Conservation (phyloP, 2,113 vertebrate genomes). For the cat (Felis catus) region DNA sequence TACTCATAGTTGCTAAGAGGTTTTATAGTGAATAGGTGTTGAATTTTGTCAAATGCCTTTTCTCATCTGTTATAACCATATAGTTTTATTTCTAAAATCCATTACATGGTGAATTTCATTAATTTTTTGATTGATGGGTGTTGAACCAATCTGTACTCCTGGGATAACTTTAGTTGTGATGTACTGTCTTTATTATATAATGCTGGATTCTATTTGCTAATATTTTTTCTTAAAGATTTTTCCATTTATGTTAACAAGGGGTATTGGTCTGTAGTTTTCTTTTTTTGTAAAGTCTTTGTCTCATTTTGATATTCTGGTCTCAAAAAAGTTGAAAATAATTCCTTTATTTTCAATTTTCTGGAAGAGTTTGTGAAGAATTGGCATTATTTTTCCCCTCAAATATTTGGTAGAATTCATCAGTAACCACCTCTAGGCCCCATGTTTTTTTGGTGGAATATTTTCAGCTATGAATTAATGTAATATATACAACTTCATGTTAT, state of each 20-base stretch:
- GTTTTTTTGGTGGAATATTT: no score
- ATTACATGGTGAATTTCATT: not conserved
- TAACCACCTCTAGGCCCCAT: no score
- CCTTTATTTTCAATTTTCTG: no score
- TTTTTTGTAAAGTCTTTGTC: no score
- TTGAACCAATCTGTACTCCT: not conserved
- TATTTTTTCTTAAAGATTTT: not conserved
- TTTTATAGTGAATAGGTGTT: not conserved
- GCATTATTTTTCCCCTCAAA: no score
- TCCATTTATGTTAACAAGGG: not conserved
- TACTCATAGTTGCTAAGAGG: not conserved
- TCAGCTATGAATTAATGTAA: no score
- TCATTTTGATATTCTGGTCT: no score
- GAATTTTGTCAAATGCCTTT: not conserved
- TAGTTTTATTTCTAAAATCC: not conserved
- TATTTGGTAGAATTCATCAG: no score
- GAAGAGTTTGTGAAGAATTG: no score
- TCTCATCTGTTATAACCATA: not conserved
- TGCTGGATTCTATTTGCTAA: not conserved
- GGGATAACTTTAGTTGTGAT: not conserved
- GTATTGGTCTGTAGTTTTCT: not conserved
- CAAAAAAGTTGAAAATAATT: no score
- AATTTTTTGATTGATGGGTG: not conserved
- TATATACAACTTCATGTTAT: no score
- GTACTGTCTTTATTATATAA: not conserved